These are phyloP conservation scores for Cataglyphis livida DNA, from an alignment of 2,888 invertebrate genomes.

Conservation along the genomic window DNA sequence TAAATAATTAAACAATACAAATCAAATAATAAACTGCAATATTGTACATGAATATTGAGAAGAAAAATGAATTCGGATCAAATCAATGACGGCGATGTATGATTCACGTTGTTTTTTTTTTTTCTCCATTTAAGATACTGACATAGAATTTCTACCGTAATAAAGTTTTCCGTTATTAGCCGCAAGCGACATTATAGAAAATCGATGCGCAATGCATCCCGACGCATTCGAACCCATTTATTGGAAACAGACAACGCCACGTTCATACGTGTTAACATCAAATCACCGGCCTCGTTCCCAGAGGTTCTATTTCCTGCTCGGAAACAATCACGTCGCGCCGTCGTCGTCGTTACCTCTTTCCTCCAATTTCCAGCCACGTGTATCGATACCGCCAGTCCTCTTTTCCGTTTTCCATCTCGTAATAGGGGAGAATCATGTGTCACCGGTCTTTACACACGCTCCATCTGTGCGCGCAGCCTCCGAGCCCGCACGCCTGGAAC, in stretches of 20 bases:
- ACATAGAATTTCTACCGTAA: constrained; percentile 15
- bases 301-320: constrained; percentile 53
- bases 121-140: neutral
- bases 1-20: neutral
- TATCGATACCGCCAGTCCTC: constrained; percentile 42
- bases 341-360: constrained; percentile 46
- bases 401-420: constrained; percentile 52
- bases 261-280: constrained; percentile 53
- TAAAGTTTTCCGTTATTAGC: constrained; percentile 41
- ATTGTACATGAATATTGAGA: no score
- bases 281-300: constrained; percentile 46
- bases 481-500: constrained; percentile 28
- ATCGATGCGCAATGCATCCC: constrained; percentile 47
- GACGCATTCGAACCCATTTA: constrained; percentile 38
- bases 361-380: constrained; percentile 37
- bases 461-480: constrained; percentile 56
- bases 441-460: constrained; percentile 53
- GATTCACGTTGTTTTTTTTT: neutral
- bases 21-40: neutral
- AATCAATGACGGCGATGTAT: neutral
- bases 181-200: constrained; percentile 48
- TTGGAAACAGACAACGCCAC: constrained; percentile 36
- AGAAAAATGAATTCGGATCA: neutral
- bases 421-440: constrained; percentile 55
- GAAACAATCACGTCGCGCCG: constrained; percentile 51